Evolutionary conservation across 92 coral and sea anemone genomes (phyloP), one percentile per base, ranked within the genome.

Genomic region (Umimayanthus kanabou): DNA sequence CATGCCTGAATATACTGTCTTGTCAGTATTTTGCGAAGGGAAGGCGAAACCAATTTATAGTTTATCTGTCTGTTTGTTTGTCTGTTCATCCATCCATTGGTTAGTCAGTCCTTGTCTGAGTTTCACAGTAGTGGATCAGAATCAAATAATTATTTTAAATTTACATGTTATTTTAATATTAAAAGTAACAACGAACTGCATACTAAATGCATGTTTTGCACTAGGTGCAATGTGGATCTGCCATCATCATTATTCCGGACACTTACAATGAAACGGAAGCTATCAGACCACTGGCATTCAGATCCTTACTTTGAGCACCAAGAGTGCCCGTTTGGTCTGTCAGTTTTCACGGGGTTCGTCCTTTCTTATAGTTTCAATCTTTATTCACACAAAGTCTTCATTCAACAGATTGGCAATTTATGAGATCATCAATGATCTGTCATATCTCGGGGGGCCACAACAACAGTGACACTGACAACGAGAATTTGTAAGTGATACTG

Each of bases 221-320:
- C 74, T 69, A 69, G 74, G 74, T 69, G 74, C 30, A 69, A 69
- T 69, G 74, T 22, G 10, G 74, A 25, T n/a, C 23, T 69, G 74
- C 74, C 28, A 28, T 37, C 74, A 25, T 69, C 37, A 25, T 69
- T 69, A n/a, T 69, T 69, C 74, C 8, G 15, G 37, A n/a, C 74
- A 69, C 28, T 37, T 69, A 37, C 74, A 1, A 69, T 23, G 74
- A 69, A 69, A 69, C 14, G 74, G 28, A 69, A 28, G 74, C 5
- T 69, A 25, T 69, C 74, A 69, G 28, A 69, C 37, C 74, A 76
- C 49, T 76, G 80, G 80, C 53, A 76, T 39, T 23, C 9, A 18
- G 80, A 76, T 76, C 80, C 80, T 40, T 55, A 55, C 29, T 76
- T 55, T n/a, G n/a, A n/a, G n/a, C n/a, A n/a, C n/a, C 47, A 42